Evolutionary conservation across 2,797 vertebrate genomes (phyloP).

Genomic region (Tachyglossus aculeatus): DNA sequence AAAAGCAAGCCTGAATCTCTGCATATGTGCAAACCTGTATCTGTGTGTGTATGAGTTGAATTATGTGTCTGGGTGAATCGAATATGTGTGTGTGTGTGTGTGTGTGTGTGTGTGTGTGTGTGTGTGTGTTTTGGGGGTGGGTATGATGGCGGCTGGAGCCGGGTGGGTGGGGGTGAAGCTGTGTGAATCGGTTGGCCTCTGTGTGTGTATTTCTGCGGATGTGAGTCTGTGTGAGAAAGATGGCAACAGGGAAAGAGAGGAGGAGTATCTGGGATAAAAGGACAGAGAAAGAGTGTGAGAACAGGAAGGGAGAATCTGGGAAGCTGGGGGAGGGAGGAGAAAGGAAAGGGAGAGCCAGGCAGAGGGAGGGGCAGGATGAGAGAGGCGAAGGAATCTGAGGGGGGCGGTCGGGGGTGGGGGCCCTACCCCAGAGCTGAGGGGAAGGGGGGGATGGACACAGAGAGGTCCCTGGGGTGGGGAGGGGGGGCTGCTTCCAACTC

Average conservation of each 20-base stretch:
- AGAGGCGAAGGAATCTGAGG: background rate
- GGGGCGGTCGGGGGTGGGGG: background rate
- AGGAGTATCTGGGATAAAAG: slow-evolving; percentile 20
- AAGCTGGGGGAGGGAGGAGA: background rate
- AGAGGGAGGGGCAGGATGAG: background rate
- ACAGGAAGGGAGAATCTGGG: slow-evolving; percentile 16
- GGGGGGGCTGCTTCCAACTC: background rate
- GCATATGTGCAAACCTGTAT: too few species aligned
- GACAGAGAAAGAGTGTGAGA: slow-evolving; percentile 5
- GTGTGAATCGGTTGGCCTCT: slow-evolving; percentile 16
- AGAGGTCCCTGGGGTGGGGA: too few species aligned
- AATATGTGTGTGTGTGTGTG: too few species aligned
- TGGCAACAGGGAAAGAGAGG: slow-evolving; percentile 40
- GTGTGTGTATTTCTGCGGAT: slow-evolving; percentile 40
- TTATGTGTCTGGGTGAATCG: too few species aligned
- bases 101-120: too few species aligned
- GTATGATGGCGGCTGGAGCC: too few species aligned
- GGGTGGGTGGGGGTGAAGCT: too few species aligned
- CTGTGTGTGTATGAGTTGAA: too few species aligned
- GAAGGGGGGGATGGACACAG: background rate
- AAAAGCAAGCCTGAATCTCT: too few species aligned
- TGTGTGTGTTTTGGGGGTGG: too few species aligned
- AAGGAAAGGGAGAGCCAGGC: background rate
- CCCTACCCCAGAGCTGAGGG: background rate
- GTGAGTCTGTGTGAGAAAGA: slow-evolving; percentile 41